Percentiles rank a stretch among this genome's conserved stretches.
phyloP scores from a whole-genome alignment of 1,140 invertebrate genomes.

The Drosophila santomea region DNA sequence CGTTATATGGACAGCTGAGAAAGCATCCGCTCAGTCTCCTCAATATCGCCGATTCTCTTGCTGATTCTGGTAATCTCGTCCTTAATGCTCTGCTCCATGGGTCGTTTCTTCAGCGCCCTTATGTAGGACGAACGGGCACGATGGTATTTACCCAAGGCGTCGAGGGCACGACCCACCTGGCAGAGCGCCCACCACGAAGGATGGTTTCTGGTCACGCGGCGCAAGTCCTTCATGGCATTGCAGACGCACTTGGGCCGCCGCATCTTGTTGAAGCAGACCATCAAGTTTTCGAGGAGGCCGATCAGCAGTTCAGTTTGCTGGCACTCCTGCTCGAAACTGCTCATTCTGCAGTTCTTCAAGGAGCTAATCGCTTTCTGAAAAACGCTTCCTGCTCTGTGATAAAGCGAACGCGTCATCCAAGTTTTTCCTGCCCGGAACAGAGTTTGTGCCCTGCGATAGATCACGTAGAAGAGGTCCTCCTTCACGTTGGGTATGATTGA shows the following conservation, averaged over 20 bases:
- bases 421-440: slow-evolving; percentile 63
- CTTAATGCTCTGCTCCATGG: slow-evolving; percentile 41
- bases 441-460: slow-evolving; percentile 80
- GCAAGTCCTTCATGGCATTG: slow-evolving; percentile 86
- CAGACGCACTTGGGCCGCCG: slow-evolving; percentile 87
- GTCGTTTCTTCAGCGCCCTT: slow-evolving; percentile 36
- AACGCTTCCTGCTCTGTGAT: slow-evolving; percentile 62
- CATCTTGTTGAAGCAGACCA: slow-evolving; percentile 88
- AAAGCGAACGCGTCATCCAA: slow-evolving; percentile 60
- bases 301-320: slow-evolving; percentile 87
- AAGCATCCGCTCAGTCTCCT: slow-evolving; percentile 18
- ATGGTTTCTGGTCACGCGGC: slow-evolving; percentile 83
- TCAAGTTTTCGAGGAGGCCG: slow-evolving; percentile 88
- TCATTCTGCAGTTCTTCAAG: slow-evolving; percentile 86
- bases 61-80: slow-evolving; percentile 45
- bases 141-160: slow-evolving; percentile 85
- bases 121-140: slow-evolving; percentile 22
- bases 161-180: slow-evolving; percentile 87
- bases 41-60: slow-evolving; percentile 1
- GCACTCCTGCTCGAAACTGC: slow-evolving; percentile 87
- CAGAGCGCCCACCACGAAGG: slow-evolving; percentile 87
- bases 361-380: slow-evolving; percentile 85
- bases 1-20: slow-evolving; percentile 7
- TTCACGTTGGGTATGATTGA: slow-evolving; percentile 74
- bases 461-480: slow-evolving; percentile 83